phyloP scores from a whole-genome alignment of 1,140 invertebrate genomes.

The Parapsyche elsis region DNA sequence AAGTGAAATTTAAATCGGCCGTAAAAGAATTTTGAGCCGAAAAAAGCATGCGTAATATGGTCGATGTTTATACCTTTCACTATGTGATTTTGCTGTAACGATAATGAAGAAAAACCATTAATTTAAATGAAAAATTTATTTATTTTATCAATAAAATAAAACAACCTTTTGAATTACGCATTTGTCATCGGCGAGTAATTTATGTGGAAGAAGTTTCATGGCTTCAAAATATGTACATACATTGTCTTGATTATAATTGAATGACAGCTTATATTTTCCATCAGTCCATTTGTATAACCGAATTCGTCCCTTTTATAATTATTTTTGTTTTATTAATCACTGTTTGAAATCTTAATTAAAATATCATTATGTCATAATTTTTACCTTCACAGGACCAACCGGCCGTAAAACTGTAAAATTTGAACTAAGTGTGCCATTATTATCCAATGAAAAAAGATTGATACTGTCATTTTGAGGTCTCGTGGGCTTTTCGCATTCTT shows the following conservation, averaged over 20 bases:
- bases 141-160: background rate
- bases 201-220: conserved; percentile 7
- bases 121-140: background rate
- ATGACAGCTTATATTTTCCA: background rate
- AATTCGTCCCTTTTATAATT: background rate
- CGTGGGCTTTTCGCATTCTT: background rate
- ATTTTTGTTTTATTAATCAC: background rate
- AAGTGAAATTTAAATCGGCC: conserved; percentile 29
- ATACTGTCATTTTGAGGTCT: background rate
- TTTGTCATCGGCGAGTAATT: background rate
- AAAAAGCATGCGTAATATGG: background rate
- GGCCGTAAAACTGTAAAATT: conserved; percentile 4
- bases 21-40: conserved; percentile 34
- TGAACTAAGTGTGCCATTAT: background rate
- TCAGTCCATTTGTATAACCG: background rate
- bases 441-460: background rate
- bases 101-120: background rate
- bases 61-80: background rate
- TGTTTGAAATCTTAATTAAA: background rate
- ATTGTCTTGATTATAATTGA: conserved; percentile 16
- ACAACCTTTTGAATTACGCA: background rate
- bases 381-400: conserved; percentile 28
- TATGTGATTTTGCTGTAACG: conserved; percentile 12
- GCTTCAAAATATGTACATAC: conserved; percentile 10
- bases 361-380: background rate